A percentile compares a stretch with the other conserved stretches of the same genome.
Evolutionary conservation across 2,113 vertebrate genomes (phyloP).

Genomic region (Arenaria interpres): DNA sequence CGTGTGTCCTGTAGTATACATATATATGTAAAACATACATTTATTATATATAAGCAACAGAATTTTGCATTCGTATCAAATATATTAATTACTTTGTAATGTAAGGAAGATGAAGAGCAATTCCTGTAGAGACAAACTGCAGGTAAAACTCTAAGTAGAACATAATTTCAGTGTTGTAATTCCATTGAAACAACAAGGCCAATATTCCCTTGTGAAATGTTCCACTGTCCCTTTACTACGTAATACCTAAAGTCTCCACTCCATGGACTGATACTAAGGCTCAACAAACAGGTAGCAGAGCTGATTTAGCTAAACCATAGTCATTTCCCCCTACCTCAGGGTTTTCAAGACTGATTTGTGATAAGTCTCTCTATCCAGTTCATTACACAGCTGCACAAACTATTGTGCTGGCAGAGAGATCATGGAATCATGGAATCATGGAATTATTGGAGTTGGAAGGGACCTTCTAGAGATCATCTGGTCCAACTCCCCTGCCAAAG

Average conservation of each 20-base stretch:
- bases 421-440: too few species aligned
- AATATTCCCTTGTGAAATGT: background rate
- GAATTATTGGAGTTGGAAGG: too few species aligned
- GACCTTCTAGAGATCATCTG: too few species aligned
- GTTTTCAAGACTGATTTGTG: background rate
- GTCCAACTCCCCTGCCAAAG: too few species aligned
- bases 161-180: background rate
- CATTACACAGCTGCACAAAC: background rate
- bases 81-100: background rate
- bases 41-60: background rate
- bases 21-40: background rate
- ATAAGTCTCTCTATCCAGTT: background rate
- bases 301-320: background rate
- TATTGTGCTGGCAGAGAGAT: background rate
- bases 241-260: background rate
- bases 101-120: background rate
- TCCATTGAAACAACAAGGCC: background rate
- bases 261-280: background rate
- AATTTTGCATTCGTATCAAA: background rate
- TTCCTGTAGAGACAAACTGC: background rate
- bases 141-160: background rate
- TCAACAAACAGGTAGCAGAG: background rate
- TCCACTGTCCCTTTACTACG: background rate
- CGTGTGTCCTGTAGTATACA: background rate
- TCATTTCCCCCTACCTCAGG: accelerated